Conservation (phyloP, 2,888 invertebrate genomes). For the Teinopalpus imperialis region DNA sequence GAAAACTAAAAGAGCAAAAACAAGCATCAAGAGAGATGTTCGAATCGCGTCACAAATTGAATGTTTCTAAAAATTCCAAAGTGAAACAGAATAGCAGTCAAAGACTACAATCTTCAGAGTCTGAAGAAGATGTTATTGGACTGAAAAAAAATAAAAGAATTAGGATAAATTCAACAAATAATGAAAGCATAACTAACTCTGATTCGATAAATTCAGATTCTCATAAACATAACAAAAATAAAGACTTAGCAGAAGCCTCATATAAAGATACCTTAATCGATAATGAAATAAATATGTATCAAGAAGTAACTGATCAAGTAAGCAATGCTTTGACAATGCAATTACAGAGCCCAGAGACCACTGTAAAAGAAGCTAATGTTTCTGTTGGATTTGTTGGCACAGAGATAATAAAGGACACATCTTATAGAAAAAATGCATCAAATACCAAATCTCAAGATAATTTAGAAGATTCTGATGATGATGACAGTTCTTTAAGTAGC, state of each 20-base stretch:
- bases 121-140: constrained; percentile 45
- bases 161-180: constrained; percentile 58
- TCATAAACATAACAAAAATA: constrained; percentile 41
- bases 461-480: constrained; percentile 44
- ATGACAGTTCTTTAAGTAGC: constrained; percentile 49
- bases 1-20: constrained; percentile 67
- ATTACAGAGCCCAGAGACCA: constrained; percentile 63
- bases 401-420: constrained; percentile 42
- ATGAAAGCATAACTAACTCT: constrained; percentile 33
- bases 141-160: constrained; percentile 52
- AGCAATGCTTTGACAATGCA: constrained; percentile 50
- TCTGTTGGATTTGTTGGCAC: constrained; percentile 50
- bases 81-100: constrained; percentile 43
- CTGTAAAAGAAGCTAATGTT: constrained; percentile 47
- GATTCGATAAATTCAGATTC: constrained; percentile 13
- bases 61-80: constrained; percentile 37
- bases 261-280: constrained; percentile 49
- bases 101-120: constrained; percentile 49
- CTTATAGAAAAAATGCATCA: constrained; percentile 38
- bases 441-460: constrained; percentile 56
- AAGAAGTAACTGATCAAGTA: constrained; percentile 39
- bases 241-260: constrained; percentile 44
- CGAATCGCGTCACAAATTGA: constrained; percentile 59
- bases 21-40: constrained; percentile 72
- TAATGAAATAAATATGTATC: constrained; percentile 55